Evolutionary conservation across 1,140 invertebrate species (phyloP).

Genomic region (Mya arenaria): DNA sequence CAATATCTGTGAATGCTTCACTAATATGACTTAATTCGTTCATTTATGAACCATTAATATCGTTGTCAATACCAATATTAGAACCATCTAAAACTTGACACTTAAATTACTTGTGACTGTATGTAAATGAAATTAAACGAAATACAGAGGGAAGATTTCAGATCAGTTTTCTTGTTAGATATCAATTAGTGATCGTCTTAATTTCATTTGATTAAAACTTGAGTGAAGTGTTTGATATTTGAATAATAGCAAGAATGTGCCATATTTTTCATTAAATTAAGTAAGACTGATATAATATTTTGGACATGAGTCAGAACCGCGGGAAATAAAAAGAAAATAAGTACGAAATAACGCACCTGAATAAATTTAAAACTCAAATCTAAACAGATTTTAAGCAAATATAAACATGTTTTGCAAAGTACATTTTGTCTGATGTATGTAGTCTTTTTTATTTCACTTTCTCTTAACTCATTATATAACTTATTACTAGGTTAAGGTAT

Average conservation of each 20-base stretch:
- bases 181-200: conserved; percentile 46
- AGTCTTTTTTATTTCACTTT: too few relatives aligned
- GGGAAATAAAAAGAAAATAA: too few relatives aligned
- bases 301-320: not conserved
- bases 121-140: conserved; percentile 46
- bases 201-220: conserved; percentile 20
- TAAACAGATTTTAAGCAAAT: too few relatives aligned
- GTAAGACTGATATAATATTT: not conserved
- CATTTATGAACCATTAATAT: conserved; percentile 46
- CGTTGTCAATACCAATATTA: conserved; percentile 39
- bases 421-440: too few relatives aligned
- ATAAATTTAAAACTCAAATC: too few relatives aligned
- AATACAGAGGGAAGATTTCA: conserved; percentile 14
- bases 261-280: not conserved
- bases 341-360: too few relatives aligned
- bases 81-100: conserved; percentile 32
- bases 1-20: conserved; percentile 6
- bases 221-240: not conserved
- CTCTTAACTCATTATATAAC: too few relatives aligned
- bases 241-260: not conserved
- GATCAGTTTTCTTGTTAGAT: conserved; percentile 54
- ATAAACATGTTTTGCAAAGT: too few relatives aligned
- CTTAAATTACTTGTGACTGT: conserved; percentile 47
- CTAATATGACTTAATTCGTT: conserved; percentile 43
- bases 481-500: too few relatives aligned